Evolutionary conservation across 1,140 invertebrate genomes (phyloP), one percentile per base, ranked within the genome.

Genomic region (Nasonia giraulti): DNA sequence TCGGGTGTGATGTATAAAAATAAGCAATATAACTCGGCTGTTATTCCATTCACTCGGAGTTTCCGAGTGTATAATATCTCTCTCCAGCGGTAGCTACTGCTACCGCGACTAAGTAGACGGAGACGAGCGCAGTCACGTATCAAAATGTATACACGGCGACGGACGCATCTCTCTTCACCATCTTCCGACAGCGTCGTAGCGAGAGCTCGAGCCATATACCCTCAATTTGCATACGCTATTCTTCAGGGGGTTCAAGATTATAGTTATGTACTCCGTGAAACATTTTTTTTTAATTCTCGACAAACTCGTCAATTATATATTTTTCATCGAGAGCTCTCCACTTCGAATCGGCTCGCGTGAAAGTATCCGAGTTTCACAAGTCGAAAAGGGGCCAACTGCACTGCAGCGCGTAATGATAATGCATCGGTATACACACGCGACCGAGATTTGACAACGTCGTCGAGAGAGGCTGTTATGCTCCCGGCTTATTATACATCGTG

Each of bases 371-470:
- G 23, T 77, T 77, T 47, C 44, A 50, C 75, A 23, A 50, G 73
- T 37, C 73, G 37, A 11, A 17, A 12, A 27, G 14, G 14, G 33
- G 17, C 37, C 10, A 20, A 75, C 37, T 75, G 73, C 37, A 20
- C 27, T 27, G 27, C 27, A 27, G 1, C 33, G 33, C 5, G 5
- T 75, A 23, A 23, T 11, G 40, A 44, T 44, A 44, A 44, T 44
- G 10, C 33, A 37, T 37, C 33, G 33, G 40, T 44, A 44, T 44
- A 44, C 7, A 44, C 40, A 44, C 40, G 40, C 44, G 75, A 77
- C 75, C 75, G 75, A 47, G 75, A 77, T 77, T 77, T 77, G 75
- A 77, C 75, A 77, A 23, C n/a, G 44, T 77, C 7, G 11, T 44
- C 40, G 40, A 37, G 40, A 44, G 40, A 44, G 40, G 0, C 40